Conservation (phyloP, 2,797 vertebrate species). For the Taenioides sp. region DNA sequence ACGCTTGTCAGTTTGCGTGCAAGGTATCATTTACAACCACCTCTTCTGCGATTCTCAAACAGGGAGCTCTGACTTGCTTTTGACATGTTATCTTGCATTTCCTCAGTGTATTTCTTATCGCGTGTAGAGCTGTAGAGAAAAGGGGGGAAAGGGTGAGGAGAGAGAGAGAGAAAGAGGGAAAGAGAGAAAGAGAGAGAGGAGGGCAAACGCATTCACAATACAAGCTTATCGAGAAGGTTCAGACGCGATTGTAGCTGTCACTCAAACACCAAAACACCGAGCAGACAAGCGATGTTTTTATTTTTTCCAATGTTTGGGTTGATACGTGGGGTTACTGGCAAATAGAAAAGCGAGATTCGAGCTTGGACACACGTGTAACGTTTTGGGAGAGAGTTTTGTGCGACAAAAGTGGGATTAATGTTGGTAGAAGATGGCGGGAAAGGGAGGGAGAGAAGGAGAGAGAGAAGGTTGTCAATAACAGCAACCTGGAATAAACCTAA, state of each 20-base stretch:
- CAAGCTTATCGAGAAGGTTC: conserved; percentile 99
- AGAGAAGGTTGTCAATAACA: conserved; percentile 95
- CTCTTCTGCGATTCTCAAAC: conserved; percentile 80
- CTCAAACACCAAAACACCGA: conserved; percentile 75
- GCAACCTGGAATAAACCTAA: conserved; percentile 94
- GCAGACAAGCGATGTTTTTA: conserved; percentile 64
- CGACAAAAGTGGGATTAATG: conserved; percentile 99
- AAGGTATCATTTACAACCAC: conserved; percentile 90
- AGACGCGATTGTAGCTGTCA: conserved; percentile 94
- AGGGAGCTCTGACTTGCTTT: conserved; percentile 76
- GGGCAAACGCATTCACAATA: conserved; percentile 82
- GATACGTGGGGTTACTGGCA: conserved; percentile 97
- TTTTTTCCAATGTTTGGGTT: conserved; percentile 67
- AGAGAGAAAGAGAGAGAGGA: conserved; percentile 67
- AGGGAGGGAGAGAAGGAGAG: conserved; percentile 80
- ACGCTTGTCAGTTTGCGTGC: conserved; percentile 81
- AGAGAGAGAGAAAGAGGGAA: conserved; percentile 66
- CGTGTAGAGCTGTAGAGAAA: conserved; percentile 72
- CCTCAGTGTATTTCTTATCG: conserved; percentile 98
- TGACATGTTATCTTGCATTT: conserved; percentile 92
- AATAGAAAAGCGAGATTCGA: conserved; percentile 90
- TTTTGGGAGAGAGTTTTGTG: conserved; percentile 81
- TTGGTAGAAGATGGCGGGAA: conserved; percentile 99
- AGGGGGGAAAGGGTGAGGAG: conserved; percentile 53
- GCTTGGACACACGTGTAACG: conserved; percentile 65